Evolutionary conservation across 2,888 invertebrate genomes (phyloP).

Genomic region (Phrixothrix hirtus): DNA sequence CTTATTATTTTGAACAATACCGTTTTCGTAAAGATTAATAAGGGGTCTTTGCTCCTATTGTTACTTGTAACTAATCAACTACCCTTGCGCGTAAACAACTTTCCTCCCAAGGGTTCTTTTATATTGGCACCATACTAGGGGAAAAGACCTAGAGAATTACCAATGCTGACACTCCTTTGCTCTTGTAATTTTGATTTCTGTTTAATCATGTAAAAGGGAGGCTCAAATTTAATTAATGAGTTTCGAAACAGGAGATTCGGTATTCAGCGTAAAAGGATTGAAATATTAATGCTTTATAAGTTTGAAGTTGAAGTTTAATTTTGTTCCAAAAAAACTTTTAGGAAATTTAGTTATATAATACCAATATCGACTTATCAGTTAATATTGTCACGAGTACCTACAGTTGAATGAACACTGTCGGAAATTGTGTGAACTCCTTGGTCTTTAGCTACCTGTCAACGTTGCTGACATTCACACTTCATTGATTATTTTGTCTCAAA

Average conservation of each 20-base stretch:
- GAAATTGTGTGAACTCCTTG: not conserved
- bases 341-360: too few species aligned
- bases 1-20: conserved; percentile 12
- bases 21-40: conserved; percentile 13
- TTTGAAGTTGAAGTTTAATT: too few species aligned
- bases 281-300: too few species aligned
- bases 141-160: not conserved
- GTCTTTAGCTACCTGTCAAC: not conserved
- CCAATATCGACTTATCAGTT: too few species aligned
- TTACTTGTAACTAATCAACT: conserved; percentile 17
- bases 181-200: not conserved
- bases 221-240: not conserved
- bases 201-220: not conserved
- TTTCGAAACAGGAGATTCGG: too few species aligned
- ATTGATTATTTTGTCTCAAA: not conserved
- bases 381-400: too few species aligned
- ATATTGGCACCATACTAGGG: conserved; percentile 4
- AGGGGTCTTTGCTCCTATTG: conserved; percentile 14
- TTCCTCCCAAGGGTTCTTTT: conserved; percentile 18
- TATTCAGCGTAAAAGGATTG: too few species aligned
- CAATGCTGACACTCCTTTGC: not conserved
- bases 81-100: conserved; percentile 17
- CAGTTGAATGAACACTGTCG: not conserved
- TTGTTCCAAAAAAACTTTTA: too few species aligned
- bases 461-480: not conserved